Base-by-base conservation (phyloP, 2,888 invertebrate species). In the Sturmia bella region DNA sequence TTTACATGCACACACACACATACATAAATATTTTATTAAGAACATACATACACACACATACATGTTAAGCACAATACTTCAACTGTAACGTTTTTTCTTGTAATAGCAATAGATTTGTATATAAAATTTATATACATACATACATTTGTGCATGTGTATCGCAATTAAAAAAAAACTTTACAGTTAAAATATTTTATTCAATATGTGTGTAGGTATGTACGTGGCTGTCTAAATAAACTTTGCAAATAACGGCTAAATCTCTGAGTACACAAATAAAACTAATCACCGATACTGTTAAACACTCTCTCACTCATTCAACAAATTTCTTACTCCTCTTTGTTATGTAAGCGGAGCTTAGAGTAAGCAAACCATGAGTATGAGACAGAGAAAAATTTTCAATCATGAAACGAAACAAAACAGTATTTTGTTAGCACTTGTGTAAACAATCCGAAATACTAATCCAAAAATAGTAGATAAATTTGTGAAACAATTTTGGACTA, bases 231-330 rank as follows among this genome's bases (percentile, higher is more conserved):
- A n/a, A 2, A 57, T 32, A n/a, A 39, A 32, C 15, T 50, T 7
- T 15, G 1, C 37, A 19, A 57, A 48, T 21, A 59, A 32, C 61
- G 52, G 54, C 68, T 24, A 61, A 63, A 63, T 50, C 39, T 41
- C n/a, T 43, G 12, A 17, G 27, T 52, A 73, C 4, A 73, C 52
- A 73, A 73, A 73, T 63, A 63, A 32, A 63, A 54, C 52, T 54
- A 72, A 72, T 61, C 50, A 61, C 39, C 45, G 45, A 15, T 39
- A 27, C 37, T 17, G 9, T 7, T 13, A 54, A n/a, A 68, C 41
- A 61, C 2, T n/a, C n/a, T 13, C 59, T 12, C 37, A 24, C 13
- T n/a, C n/a, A n/a, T n/a, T n/a, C n/a, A n/a, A n/a, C n/a, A n/a
- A n/a, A 32, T 1, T 27, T 27, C 3, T 27, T 3, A 6, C 27